phyloP scores from a whole-genome alignment of 2,113 vertebrate species.

The Lagopus muta region DNA sequence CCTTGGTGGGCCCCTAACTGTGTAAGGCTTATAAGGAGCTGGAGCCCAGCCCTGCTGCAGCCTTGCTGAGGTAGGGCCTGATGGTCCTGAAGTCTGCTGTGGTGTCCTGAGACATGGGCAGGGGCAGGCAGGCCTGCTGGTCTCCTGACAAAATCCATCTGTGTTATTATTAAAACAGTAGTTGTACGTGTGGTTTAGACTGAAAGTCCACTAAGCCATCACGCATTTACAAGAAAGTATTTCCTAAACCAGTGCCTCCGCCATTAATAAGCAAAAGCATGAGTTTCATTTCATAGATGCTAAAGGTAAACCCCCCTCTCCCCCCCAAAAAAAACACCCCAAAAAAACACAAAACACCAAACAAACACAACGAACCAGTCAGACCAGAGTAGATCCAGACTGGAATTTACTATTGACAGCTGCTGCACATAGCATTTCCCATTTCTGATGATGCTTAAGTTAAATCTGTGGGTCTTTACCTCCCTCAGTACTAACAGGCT shows the following conservation, averaged over 20 bases:
- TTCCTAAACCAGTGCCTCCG: not conserved
- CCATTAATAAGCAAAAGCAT: no score
- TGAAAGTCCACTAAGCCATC: not conserved
- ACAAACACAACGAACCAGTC: not conserved
- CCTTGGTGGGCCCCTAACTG: rapidly evolving
- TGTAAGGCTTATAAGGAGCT: not conserved
- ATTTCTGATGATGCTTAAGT: not conserved
- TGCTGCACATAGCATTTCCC: not conserved
- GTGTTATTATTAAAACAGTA: not conserved
- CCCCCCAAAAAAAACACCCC: not conserved
- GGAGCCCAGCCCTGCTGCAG: not conserved
- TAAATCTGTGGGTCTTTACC: not conserved
- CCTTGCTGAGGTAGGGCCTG: not conserved
- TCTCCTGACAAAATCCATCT: not conserved
- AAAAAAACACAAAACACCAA: not conserved
- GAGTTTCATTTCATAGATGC: not conserved
- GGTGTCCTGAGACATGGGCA: not conserved
- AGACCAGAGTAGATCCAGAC: not conserved
- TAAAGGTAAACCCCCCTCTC: not conserved
- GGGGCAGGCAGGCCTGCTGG: not conserved
- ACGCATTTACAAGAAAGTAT: not conserved
- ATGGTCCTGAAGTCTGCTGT: not conserved
- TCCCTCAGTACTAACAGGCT: not conserved
- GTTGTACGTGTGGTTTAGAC: not conserved
- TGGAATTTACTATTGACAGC: not conserved